A percentile compares a stretch with the other conserved stretches of the same genome.
Conservation (phyloP, 1,140 invertebrate species). For the Bicyclus anynana region DNA sequence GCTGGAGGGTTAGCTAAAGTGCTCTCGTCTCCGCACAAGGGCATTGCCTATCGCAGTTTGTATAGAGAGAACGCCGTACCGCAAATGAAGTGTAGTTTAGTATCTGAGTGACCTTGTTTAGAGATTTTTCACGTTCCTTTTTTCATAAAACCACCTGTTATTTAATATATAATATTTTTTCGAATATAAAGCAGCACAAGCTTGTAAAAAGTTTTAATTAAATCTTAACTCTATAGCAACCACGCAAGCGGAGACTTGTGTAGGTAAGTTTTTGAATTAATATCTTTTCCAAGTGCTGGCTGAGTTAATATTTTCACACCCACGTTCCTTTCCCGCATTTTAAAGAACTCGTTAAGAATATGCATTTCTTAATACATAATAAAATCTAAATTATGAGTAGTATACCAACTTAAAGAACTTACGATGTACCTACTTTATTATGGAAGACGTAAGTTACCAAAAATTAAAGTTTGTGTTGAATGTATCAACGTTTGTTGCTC, state of each 20-base stretch:
- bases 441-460: no score
- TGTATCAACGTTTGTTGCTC: no score
- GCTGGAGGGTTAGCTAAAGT: constrained; percentile 29
- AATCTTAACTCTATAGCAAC: not conserved
- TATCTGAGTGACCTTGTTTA: not conserved
- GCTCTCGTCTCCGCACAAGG: constrained; percentile 25
- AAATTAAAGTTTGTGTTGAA: no score
- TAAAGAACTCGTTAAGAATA: no score
- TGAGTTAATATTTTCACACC: no score
- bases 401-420: no score
- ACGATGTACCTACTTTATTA: no score
- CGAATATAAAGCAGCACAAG: not conserved
- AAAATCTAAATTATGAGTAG: no score
- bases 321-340: no score
- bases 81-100: constrained; percentile 31
- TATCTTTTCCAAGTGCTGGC: no score
- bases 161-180: not conserved
- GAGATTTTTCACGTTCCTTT: not conserved
- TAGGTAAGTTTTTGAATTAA: no score
- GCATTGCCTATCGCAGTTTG: constrained; percentile 36
- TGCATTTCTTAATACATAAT: no score
- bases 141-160: not conserved
- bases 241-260: not conserved
- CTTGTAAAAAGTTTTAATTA: not conserved
- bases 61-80: constrained; percentile 30